Evolutionary conservation across 2,888 invertebrate genomes (phyloP).

Genomic region (Aspidiotus rigidus): DNA sequence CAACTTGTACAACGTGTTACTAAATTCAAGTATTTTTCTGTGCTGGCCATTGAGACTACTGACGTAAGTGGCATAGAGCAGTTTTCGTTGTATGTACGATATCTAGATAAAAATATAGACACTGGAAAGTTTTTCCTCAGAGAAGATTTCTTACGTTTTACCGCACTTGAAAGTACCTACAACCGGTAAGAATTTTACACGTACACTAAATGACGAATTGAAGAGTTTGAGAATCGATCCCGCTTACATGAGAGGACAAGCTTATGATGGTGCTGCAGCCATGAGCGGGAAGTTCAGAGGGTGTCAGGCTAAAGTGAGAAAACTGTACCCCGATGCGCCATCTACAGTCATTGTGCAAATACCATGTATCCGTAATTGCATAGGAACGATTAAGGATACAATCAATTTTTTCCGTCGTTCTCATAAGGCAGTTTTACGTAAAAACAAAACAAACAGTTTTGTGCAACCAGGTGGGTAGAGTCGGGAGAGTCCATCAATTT

Average conservation of each 20-base stretch:
- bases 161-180: constrained; percentile 7
- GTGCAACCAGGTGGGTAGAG: no score
- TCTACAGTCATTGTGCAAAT: constrained; percentile 19
- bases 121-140: constrained; percentile 7
- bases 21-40: background rate
- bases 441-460: no score
- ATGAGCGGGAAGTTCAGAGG: constrained; percentile 25
- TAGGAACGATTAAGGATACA: constrained; percentile 11
- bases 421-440: background rate
- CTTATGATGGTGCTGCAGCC: no score
- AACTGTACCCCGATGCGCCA: background rate
- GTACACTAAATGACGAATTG: constrained; percentile 15
- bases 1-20: background rate
- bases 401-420: constrained; percentile 1
- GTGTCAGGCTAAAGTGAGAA: constrained; percentile 14
- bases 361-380: constrained; percentile 2
- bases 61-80: constrained; percentile 1
- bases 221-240: constrained; percentile 9
- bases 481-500: no score
- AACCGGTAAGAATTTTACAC: constrained; percentile 21
- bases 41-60: constrained; percentile 7
- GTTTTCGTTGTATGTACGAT: constrained; percentile 7
- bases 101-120: constrained; percentile 1
- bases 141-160: constrained; percentile 27
- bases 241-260: constrained; percentile 20